A percentile compares a stretch with the other conserved stretches of the same genome.
Conservation (phyloP, 2,888 invertebrate species). For the Dicyrtomina minuta region DNA sequence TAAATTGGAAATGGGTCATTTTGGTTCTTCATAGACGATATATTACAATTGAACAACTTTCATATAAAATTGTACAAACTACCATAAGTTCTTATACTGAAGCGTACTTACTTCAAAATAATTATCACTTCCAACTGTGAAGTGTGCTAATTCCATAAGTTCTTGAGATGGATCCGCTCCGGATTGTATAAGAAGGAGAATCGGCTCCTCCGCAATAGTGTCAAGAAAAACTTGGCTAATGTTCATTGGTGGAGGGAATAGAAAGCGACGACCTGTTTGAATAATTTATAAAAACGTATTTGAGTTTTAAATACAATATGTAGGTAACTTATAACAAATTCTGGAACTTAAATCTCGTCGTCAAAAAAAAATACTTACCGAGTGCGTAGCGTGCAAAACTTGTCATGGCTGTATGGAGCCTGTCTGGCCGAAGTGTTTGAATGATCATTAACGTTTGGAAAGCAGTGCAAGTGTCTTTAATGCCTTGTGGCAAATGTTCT, state of each 20-base stretch:
- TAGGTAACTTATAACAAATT: too few species aligned
- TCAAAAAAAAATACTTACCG: too few species aligned
- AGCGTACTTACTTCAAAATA: slow-evolving; percentile 66
- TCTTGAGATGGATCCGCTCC: slow-evolving; percentile 85
- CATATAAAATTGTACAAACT: slow-evolving; percentile 53
- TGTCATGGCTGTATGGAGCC: slow-evolving; percentile 73
- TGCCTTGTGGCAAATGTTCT: slow-evolving; percentile 62
- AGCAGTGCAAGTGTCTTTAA: slow-evolving; percentile 63
- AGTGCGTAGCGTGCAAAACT: slow-evolving; percentile 69
- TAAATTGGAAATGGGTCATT: too few species aligned
- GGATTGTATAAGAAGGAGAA: slow-evolving; percentile 79
- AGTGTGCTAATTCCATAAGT: slow-evolving; percentile 67
- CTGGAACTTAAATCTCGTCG: too few species aligned
- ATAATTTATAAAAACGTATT: too few species aligned
- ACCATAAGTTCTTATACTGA: too few species aligned
- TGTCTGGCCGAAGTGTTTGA: slow-evolving; percentile 79
- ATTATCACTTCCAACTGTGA: slow-evolving; percentile 59
- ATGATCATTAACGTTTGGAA: slow-evolving; percentile 82
- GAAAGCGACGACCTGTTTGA: slow-evolving; percentile 59
- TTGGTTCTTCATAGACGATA: too few species aligned
- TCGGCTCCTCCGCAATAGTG: slow-evolving; percentile 66
- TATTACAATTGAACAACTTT: slow-evolving; percentile 43
- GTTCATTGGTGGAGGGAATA: slow-evolving; percentile 64
- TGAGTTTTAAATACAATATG: too few species aligned
- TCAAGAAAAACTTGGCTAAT: slow-evolving; percentile 64